These are phyloP conservation scores for Falco biarmicus DNA, from an alignment of 2,797 vertebrate species.

Conservation along the genomic window DNA sequence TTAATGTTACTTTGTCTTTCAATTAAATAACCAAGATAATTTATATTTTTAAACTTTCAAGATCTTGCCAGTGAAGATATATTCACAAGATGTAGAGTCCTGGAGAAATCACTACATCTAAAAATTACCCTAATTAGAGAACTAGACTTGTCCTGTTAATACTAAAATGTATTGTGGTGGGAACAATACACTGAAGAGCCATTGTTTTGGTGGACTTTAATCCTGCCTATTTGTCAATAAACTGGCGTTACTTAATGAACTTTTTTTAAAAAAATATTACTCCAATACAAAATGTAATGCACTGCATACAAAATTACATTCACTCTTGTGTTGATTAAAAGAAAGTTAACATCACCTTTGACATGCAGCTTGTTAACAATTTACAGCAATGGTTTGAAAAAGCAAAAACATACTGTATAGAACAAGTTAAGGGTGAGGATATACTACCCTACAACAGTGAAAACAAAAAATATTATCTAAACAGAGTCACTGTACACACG, in stretches of 20 bases:
- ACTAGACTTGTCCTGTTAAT: neutral
- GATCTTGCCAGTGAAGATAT: neutral
- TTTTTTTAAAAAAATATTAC: neutral
- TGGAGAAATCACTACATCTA: neutral
- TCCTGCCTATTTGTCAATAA: neutral
- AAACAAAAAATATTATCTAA: neutral
- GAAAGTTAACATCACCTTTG: neutral
- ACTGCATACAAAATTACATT: neutral
- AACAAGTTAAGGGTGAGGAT: neutral
- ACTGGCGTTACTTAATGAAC: conserved; percentile 1
- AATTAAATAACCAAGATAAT: neutral
- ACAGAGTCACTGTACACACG: neutral
- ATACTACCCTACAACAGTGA: neutral
- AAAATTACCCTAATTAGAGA: neutral
- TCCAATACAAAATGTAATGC: neutral
- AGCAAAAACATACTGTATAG: neutral
- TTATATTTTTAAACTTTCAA: neutral
- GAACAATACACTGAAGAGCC: neutral
- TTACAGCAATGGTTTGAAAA: neutral
- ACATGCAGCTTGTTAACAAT: neutral
- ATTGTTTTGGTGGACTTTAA: conserved; percentile 14
- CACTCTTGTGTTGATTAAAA: neutral
- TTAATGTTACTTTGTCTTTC: neutral
- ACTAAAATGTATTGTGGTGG: neutral
- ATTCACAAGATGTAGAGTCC: neutral